Evolutionary conservation across 2,888 invertebrate genomes (phyloP).

Genomic region (Chrysomela aeneicollis): DNA sequence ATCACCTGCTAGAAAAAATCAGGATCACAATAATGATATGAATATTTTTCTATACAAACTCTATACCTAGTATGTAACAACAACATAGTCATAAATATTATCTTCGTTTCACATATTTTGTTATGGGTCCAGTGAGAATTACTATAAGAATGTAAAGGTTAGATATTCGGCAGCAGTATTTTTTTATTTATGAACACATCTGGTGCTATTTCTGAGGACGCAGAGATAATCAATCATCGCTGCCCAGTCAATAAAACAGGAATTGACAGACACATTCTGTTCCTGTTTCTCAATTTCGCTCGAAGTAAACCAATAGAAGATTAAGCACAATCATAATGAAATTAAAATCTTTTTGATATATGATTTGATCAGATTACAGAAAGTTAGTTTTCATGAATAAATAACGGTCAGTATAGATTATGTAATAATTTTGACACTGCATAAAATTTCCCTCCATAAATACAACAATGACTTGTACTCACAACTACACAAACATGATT

Average conservation of each 20-base stretch:
- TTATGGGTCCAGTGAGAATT: neutral
- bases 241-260: slow-evolving; percentile 14
- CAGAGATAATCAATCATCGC: slow-evolving; percentile 15
- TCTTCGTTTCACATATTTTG: neutral
- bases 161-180: neutral
- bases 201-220: slow-evolving; percentile 9
- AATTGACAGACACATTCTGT: slow-evolving; percentile 15
- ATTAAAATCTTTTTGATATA: neutral
- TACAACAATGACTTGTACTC: too few relatives aligned
- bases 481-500: too few relatives aligned
- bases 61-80: too few relatives aligned
- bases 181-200: slow-evolving; percentile 21
- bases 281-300: neutral
- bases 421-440: neutral
- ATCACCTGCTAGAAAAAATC: too few relatives aligned
- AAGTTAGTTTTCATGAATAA: too few relatives aligned
- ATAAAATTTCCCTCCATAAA: too few relatives aligned
- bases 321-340: neutral
- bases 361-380: neutral
- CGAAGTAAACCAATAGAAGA: neutral
- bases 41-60: too few relatives aligned
- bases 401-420: too few relatives aligned
- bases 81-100: too few relatives aligned
- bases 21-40: too few relatives aligned
- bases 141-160: neutral